Base-by-base conservation (phyloP, 2,797 vertebrate genomes). In the Cossypha niveicapilla region DNA sequence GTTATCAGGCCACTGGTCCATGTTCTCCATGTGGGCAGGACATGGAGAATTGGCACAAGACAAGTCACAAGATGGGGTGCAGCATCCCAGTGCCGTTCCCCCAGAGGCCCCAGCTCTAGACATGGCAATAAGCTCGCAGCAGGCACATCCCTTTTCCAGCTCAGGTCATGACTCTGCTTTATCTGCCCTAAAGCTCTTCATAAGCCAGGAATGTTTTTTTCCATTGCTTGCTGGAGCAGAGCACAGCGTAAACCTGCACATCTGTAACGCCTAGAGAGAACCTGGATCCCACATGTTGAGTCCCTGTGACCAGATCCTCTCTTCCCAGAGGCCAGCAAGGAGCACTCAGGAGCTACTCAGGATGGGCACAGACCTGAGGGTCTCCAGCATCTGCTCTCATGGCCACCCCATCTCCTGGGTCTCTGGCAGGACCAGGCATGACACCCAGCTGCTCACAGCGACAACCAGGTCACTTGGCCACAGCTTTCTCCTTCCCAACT, bases 121-220 rank as follows among this genome's bases (percentile, higher is more conserved):
- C 50, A 54, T 0, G 0, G 7, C 51, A 61, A 30, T 66, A 48
- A 75, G 7, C 48, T 82, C 0, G 0, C 48, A 83, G 30, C 30
- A 79, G 60, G 37, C 44, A 76, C 34, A 66, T 79, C 21, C 18
- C 47, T 82, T 85, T 89, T 79, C 60, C 44, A 76, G 48, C 53
- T 85, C 1, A 6, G 41, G 58, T 84, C 81, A 51, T 1, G 10
- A 51, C 42, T 80, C 72, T 41, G 24, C 19, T 90, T 93, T 51
- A 74, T 94, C 68, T 86, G 54, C 58, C 72, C 82, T 89, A 58
- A 91, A 94, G 57, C 63, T 82, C 65, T 86, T 90, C 45, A 24
- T 85, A 91, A 93, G 7, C 35, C 7, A 3, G 61, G 72, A 92
- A 80, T 87, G 45, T 15, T 92, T 90, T 93, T 84, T 87, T 54